Evolutionary conservation across 2,888 invertebrate species (phyloP).

Genomic region (Papilio elwesi): DNA sequence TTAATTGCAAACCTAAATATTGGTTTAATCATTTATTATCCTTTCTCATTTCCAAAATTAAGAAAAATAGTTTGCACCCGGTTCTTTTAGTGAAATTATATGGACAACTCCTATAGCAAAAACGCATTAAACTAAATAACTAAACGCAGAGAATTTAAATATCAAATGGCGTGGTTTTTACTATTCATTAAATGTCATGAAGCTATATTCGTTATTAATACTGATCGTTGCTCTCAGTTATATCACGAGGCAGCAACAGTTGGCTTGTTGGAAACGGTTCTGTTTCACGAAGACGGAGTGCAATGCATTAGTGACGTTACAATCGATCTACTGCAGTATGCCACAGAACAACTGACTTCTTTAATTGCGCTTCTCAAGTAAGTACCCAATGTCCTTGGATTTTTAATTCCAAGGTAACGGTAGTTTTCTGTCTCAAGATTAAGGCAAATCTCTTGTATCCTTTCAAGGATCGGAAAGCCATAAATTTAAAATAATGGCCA

Average conservation of each 20-base stretch:
- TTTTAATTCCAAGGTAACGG: background rate
- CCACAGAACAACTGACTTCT: conserved; percentile 87
- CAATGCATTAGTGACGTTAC: conserved; percentile 90
- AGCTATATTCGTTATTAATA: background rate
- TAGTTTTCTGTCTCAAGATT: background rate
- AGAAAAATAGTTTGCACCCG: background rate
- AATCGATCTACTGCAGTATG: conserved; percentile 93
- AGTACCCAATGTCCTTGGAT: conserved; percentile 38
- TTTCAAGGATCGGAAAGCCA: too few species aligned
- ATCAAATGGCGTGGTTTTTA: background rate
- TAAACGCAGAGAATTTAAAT: too few species aligned
- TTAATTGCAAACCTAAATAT: background rate
- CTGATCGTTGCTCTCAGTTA: conserved; percentile 67
- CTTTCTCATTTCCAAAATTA: background rate
- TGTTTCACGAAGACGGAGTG: conserved; percentile 92
- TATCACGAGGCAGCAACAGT: conserved; percentile 92
- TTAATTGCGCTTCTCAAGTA: conserved; percentile 83
- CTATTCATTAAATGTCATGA: too few species aligned
- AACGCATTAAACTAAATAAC: too few species aligned
- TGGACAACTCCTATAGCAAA: too few species aligned
- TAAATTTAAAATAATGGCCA: too few species aligned
- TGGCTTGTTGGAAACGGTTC: conserved; percentile 91
- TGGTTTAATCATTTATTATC: too few species aligned
- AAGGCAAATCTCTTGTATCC: too few species aligned
- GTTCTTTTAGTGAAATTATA: too few species aligned